A percentile compares a stretch with the other conserved stretches of the same genome.
Conservation (phyloP, 2,113 vertebrate genomes). For the Chlamydotis undulata region DNA sequence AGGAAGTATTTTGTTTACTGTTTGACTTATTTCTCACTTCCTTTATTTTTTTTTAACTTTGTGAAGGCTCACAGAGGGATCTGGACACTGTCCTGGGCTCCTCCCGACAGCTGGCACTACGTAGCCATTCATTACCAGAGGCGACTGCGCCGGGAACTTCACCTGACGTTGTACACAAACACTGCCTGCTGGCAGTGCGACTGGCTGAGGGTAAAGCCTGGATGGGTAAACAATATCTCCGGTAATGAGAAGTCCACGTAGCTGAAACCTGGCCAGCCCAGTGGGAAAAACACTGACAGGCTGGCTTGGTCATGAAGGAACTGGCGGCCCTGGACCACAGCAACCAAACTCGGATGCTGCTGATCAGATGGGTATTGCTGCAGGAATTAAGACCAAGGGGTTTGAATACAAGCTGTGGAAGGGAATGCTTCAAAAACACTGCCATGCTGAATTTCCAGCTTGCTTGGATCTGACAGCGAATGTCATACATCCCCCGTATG, state of each 20-base stretch:
- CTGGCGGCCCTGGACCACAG: background rate
- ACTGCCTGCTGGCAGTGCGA: background rate
- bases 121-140: background rate
- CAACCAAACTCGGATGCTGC: background rate
- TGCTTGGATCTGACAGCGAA: background rate
- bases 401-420: background rate
- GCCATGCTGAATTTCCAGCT: background rate
- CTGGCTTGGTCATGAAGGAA: background rate
- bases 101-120: background rate
- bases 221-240: background rate
- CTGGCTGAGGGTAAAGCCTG: background rate
- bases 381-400: background rate
- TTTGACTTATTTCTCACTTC: background rate
- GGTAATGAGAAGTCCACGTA: background rate
- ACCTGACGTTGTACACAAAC: background rate
- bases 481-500: fast-evolving
- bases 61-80: background rate
- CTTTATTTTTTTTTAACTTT: background rate
- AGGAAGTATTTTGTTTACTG: background rate
- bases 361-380: background rate
- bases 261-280: background rate
- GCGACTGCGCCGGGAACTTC: background rate
- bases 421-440: background rate
- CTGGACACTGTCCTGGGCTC: background rate
- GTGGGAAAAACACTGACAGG: background rate